A percentile compares a stretch with the other conserved stretches of the same genome.
phyloP scores from a whole-genome alignment of 1,140 invertebrate species.

The Orius laevigatus region DNA sequence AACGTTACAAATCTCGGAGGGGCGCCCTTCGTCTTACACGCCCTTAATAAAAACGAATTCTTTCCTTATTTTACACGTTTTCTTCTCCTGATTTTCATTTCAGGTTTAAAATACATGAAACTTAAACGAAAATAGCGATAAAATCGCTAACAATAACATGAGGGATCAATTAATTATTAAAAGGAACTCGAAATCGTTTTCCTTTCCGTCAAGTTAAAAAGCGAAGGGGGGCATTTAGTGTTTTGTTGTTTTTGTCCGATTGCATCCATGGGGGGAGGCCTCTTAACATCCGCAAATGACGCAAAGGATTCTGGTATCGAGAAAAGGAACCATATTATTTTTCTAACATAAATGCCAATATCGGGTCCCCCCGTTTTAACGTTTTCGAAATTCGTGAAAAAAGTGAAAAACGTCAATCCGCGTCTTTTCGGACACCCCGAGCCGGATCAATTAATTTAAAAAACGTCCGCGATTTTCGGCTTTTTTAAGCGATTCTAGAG shows the following conservation, averaged over 20 bases:
- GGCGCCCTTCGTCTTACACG: too few relatives aligned
- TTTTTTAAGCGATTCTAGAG: neutral
- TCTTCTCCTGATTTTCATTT: too few relatives aligned
- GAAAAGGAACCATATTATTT: slow-evolving; percentile 22
- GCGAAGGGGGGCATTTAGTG: slow-evolving; percentile 5
- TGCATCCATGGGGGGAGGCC: slow-evolving; percentile 16
- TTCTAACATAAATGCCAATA: slow-evolving; percentile 19
- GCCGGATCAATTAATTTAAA: neutral
- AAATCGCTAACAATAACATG: too few relatives aligned
- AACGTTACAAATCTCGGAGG: too few relatives aligned
- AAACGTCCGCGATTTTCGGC: neutral
- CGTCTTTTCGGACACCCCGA: neutral
- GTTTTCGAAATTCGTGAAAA: neutral
- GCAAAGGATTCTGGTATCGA: slow-evolving; percentile 21
- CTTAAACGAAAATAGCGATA: too few relatives aligned
- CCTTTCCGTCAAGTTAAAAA: too few relatives aligned
- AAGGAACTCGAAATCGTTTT: too few relatives aligned
- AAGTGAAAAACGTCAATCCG: neutral
- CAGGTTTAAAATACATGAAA: too few relatives aligned
- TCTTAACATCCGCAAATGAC: slow-evolving; percentile 21
- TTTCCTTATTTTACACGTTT: too few relatives aligned
- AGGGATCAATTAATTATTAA: too few relatives aligned
- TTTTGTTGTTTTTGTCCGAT: slow-evolving; percentile 20
- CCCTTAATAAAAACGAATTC: too few relatives aligned
- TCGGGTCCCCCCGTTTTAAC: neutral